Percentiles rank a stretch among this genome's conserved stretches.
Evolutionary conservation across 2,888 invertebrate species (phyloP).

Genomic region (Xiphydria camelus): DNA sequence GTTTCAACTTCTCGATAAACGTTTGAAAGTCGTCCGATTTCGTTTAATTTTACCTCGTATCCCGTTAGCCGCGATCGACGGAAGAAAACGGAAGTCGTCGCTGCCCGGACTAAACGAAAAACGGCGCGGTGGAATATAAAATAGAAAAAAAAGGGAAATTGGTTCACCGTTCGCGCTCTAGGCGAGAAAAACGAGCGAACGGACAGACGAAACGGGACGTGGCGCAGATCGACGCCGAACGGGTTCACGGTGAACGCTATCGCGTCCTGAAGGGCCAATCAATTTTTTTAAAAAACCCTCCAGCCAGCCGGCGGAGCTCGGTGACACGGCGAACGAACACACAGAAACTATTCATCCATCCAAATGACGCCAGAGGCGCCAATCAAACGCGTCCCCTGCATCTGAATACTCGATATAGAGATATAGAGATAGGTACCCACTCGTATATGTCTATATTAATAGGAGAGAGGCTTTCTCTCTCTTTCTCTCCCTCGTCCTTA

Average conservation of each 20-base stretch:
- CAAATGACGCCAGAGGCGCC: slow-evolving; percentile 40
- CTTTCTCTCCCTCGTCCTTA: background rate
- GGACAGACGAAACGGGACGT: too few species aligned
- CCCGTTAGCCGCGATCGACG: too few species aligned
- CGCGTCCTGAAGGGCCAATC: slow-evolving; percentile 42
- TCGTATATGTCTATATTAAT: slow-evolving; percentile 28
- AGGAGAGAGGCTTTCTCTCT: slow-evolving; percentile 22
- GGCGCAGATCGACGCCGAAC: background rate
- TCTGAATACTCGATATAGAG: slow-evolving; percentile 39
- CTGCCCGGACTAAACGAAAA: too few species aligned
- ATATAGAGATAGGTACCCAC: slow-evolving; percentile 25
- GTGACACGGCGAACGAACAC: slow-evolving; percentile 29
- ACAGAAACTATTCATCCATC: slow-evolving; percentile 38
- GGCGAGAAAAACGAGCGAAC: too few species aligned
- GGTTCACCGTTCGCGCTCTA: too few species aligned
- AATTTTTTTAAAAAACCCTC: slow-evolving; percentile 37
- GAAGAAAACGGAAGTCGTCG: too few species aligned
- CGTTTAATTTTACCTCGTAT: too few species aligned
- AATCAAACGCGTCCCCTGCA: slow-evolving; percentile 39
- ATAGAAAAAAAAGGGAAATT: too few species aligned
- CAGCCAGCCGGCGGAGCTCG: slow-evolving; percentile 1
- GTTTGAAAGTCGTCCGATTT: too few species aligned
- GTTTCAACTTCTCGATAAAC: too few species aligned
- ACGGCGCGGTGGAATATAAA: too few species aligned
- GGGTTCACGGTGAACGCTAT: slow-evolving; percentile 6